Base-by-base conservation (phyloP, 2,888 invertebrate species). In the Phymatocera aterrima region DNA sequence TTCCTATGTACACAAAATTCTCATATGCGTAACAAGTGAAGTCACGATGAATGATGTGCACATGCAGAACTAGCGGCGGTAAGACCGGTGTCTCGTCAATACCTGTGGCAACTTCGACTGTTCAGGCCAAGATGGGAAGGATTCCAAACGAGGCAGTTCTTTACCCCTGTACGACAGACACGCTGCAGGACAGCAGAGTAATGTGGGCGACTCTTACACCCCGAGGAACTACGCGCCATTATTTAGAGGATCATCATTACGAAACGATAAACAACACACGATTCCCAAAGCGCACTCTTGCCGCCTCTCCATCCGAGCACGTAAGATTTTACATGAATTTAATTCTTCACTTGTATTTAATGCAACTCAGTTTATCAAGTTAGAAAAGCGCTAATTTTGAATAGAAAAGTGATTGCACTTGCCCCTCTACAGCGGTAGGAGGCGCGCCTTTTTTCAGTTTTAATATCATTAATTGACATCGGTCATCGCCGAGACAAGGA, bases 131-230 rank as follows among this genome's bases (percentile, higher is more conserved):
- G 80, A 88, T 86, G 46, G 87, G 86, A 54, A 83, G 89, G 43
- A 85, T 90, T 72, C 92, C 87, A 87, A 93, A 90, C 84, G 94
- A 93, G 78, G 92, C 93, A 0, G 93, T 93, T 40, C 89, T 93
- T 2, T 93, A 93, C 88, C 93, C 93, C 1, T 92, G 92, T 80
- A 88, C 93, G 48, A 87, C 93, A 34, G 92, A 92, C 70, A 91
- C 93, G 18, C 93, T 93, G 24, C 92, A 94, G 15, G 95, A 95
- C 87, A 94, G 94, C 3, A 92, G 95, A 6, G 93, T 95, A 1
- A 92, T 96, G 64, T 97, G 97, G 97, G 97, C 97, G 0, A 96
- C 97, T 0, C 91, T 97, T 10, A 96, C 96, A 0, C 96, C 96
- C 0, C 93, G 96, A 24, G 92, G 92, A 75, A 96, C 96, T 15